Conservation (phyloP, 2,113 vertebrate genomes). For the Lepus timidus region DNA sequence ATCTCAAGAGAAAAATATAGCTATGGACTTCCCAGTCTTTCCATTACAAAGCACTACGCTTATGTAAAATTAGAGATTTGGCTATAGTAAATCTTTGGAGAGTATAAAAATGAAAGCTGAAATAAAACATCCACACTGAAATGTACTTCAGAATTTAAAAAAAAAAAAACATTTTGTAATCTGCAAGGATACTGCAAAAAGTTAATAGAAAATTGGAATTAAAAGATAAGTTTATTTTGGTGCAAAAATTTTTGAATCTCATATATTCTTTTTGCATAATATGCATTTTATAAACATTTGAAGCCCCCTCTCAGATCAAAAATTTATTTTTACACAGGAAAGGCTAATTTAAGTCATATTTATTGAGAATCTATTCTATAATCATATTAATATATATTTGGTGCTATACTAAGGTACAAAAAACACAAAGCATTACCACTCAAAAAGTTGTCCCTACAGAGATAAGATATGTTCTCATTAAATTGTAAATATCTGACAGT, state of each 20-base stretch:
- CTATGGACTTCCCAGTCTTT: neutral
- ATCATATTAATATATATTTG: neutral
- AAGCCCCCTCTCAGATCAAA: neutral
- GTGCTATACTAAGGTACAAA: neutral
- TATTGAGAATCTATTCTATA: neutral
- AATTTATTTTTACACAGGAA: conserved; percentile 32
- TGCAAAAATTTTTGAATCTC: too few relatives aligned
- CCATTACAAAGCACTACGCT: neutral
- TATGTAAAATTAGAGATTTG: conserved; percentile 21
- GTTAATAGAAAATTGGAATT: too few relatives aligned
- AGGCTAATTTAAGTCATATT: neutral
- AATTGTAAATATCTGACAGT: neutral
- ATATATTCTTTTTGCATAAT: too few relatives aligned
- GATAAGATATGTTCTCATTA: neutral
- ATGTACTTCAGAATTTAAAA: conserved; percentile 19
- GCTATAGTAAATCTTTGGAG: conserved; percentile 4
- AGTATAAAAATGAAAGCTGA: conserved; percentile 8
- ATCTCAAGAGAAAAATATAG: conserved; percentile 7
- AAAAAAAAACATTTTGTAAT: neutral
- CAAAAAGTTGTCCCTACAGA: neutral
- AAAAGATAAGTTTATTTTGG: too few relatives aligned
- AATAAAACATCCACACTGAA: neutral
- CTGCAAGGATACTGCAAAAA: neutral
- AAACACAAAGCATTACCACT: conserved; percentile 16
- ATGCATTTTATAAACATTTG: too few relatives aligned